These are phyloP conservation scores for Lottia gigantea DNA, from an alignment of 2,888 invertebrate species.

Conservation along the genomic window DNA sequence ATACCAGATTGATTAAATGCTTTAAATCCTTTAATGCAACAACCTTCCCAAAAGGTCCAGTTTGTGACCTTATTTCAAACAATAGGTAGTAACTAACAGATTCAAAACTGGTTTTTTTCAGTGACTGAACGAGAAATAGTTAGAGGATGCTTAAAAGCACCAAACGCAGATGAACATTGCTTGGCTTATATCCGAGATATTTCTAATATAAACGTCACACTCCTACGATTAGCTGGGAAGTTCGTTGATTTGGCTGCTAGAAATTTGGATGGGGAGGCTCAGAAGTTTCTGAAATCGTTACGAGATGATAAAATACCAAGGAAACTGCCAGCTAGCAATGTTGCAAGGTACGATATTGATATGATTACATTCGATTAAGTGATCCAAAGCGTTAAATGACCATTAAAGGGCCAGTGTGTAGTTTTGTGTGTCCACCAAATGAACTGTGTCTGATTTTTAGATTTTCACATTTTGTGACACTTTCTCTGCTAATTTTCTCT, in stretches of 20 bases:
- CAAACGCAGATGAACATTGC: slow-evolving; percentile 94
- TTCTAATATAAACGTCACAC: slow-evolving; percentile 95
- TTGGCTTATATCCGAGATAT: slow-evolving; percentile 92
- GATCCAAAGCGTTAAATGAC: neutral
- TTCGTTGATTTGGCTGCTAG: slow-evolving; percentile 87
- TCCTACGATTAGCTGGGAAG: slow-evolving; percentile 82
- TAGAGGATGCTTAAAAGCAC: slow-evolving; percentile 91
- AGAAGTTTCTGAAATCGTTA: slow-evolving; percentile 85
- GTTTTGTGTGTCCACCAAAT: no score
- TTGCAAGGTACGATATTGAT: slow-evolving; percentile 23
- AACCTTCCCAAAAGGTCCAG: no score
- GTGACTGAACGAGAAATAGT: slow-evolving; percentile 98
- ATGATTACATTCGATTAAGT: neutral
- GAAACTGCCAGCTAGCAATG: slow-evolving; percentile 49
- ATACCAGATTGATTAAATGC: no score
- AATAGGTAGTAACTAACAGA: no score
- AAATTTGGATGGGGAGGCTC: slow-evolving; percentile 90
- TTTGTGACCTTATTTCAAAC: no score
- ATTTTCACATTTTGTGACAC: no score
- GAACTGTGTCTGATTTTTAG: no score
- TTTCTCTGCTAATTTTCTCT: no score
- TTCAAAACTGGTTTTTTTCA: slow-evolving; percentile 64
- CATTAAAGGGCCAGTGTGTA: no score
- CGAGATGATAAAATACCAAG: slow-evolving; percentile 88
- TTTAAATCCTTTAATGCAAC: no score